Conservation (phyloP, 2,797 vertebrate species). For the Parauchenoglanis punctatus region DNA sequence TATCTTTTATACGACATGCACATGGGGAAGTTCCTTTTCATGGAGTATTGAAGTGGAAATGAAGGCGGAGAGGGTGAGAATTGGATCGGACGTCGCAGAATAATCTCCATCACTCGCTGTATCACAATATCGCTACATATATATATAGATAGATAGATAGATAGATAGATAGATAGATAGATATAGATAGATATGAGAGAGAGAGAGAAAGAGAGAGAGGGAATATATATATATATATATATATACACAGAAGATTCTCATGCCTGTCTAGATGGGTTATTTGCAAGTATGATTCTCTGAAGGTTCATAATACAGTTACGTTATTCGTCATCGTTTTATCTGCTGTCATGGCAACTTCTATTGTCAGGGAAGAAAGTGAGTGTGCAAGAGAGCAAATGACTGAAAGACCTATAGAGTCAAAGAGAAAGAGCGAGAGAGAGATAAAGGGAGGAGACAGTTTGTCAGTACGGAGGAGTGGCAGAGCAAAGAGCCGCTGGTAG, state of each 20-base stretch:
- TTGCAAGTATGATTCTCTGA: not conserved
- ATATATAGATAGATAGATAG: not conserved
- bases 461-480: slow-evolving; percentile 38
- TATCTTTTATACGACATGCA: slow-evolving; percentile 11
- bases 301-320: not conserved
- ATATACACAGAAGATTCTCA: not conserved
- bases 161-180: not conserved
- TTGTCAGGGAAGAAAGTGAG: not conserved
- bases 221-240: not conserved
- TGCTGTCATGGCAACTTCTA: not conserved
- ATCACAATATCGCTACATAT: not conserved
- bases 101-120: not conserved
- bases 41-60: not conserved
- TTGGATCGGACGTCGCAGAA: not conserved
- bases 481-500: slow-evolving; percentile 27
- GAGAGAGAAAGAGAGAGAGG: not conserved
- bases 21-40: slow-evolving; percentile 13
- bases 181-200: not conserved
- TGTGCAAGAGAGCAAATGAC: slow-evolving; percentile 16
- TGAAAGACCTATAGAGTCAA: slow-evolving; percentile 19
- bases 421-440: slow-evolving; percentile 24
- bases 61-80: not conserved
- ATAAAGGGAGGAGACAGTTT: slow-evolving; percentile 33
- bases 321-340: not conserved
- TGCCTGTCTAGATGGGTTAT: not conserved